Evolutionary conservation across 2,888 invertebrate species (phyloP).

Genomic region (Drosophila leonis): DNA sequence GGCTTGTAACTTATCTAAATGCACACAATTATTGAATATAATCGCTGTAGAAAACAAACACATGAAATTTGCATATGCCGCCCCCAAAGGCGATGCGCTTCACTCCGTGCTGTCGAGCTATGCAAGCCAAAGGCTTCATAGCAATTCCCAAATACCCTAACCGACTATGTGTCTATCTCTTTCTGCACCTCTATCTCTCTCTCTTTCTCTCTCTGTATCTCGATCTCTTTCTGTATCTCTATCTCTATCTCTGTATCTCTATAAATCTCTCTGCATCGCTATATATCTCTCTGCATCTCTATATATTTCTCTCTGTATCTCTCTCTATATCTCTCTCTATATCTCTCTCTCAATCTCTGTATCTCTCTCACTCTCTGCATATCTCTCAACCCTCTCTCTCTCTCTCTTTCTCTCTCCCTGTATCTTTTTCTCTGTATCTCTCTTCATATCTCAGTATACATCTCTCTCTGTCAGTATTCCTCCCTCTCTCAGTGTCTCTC

Average conservation of each 20-base stretch:
- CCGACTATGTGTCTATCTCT: not conserved
- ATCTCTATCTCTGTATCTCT: no score
- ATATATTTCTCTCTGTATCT: no score
- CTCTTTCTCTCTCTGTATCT: not conserved
- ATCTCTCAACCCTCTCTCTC: no score
- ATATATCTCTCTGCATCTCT: no score
- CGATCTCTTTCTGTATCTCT: no score
- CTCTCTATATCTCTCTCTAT: no score
- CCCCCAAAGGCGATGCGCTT: constrained; percentile 68
- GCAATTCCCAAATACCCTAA: constrained; percentile 16
- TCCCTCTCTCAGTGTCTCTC: not conserved
- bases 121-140: not conserved
- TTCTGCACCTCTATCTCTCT: not conserved
- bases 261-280: no score
- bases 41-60: constrained; percentile 66
- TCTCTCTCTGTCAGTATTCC: no score
- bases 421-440: not conserved
- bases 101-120: not conserved
- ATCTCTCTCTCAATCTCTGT: not conserved
- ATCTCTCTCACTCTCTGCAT: no score
- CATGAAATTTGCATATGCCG: constrained; percentile 66
- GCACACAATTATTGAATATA: constrained; percentile 82
- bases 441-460: no score
- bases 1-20: constrained; percentile 81
- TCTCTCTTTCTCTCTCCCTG: no score